A percentile compares a stretch with the other conserved stretches of the same genome.
phyloP scores from a whole-genome alignment of 2,113 vertebrate genomes.

The Ramphastos sulfuratus region DNA sequence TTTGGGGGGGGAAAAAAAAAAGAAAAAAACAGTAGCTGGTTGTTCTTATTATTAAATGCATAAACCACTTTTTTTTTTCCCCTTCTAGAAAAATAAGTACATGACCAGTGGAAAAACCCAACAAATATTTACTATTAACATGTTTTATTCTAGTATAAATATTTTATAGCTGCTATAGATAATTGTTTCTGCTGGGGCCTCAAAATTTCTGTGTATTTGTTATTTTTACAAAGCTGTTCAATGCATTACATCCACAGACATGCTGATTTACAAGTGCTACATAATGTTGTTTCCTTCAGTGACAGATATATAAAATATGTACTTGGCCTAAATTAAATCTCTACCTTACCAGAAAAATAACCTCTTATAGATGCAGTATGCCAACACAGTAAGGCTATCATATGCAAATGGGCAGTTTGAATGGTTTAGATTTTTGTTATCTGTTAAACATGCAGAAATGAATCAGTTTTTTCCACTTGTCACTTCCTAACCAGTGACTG shows the following conservation, averaged over 20 bases:
- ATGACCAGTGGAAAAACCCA: background rate
- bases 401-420: background rate
- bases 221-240: slow-evolving; percentile 24
- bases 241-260: background rate
- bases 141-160: slow-evolving; percentile 28
- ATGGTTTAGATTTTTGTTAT: background rate
- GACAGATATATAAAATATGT: slow-evolving; percentile 35
- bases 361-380: background rate
- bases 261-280: slow-evolving; percentile 41
- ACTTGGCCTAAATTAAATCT: slow-evolving; percentile 26
- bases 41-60: background rate
- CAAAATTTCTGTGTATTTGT: background rate
- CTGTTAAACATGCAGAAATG: slow-evolving; percentile 24
- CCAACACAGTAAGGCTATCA: background rate
- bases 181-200: background rate
- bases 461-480: slow-evolving; percentile 45
- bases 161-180: slow-evolving; percentile 27
- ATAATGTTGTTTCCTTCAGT: slow-evolving; percentile 10
- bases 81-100: background rate
- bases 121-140: slow-evolving; percentile 23
- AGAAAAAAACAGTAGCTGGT: background rate
- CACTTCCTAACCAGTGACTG: slow-evolving; percentile 51
- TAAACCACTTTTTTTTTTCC: background rate
- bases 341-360: slow-evolving; percentile 33
- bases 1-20: background rate